phyloP scores from a whole-genome alignment of 2,113 vertebrate species.

The Pomatorhinus ruficollis region DNA sequence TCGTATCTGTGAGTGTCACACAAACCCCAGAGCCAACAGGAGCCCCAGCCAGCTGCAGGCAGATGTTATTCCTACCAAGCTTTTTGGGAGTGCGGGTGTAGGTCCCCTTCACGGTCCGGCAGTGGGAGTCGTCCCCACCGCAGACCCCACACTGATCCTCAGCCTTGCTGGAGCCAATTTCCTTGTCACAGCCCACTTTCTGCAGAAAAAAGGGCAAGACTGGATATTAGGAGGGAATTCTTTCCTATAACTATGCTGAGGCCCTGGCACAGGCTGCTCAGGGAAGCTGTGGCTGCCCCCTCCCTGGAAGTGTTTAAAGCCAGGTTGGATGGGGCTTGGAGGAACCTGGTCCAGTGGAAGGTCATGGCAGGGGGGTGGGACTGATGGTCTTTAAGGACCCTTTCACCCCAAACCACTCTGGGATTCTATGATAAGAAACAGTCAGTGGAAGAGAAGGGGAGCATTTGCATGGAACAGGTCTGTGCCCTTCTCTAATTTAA shows the following conservation, averaged over 20 bases:
- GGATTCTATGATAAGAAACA: background rate
- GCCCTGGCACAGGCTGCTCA: background rate
- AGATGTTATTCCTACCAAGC: constrained; percentile 79
- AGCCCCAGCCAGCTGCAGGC: background rate
- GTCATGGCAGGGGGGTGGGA: background rate
- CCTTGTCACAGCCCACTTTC: constrained; percentile 96
- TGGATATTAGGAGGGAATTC: background rate
- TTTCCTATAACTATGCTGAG: background rate
- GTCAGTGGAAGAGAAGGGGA: background rate
- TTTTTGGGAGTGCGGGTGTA: constrained; percentile 93
- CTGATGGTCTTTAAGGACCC: background rate
- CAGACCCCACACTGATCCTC: constrained; percentile 97
- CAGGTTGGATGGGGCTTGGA: background rate
- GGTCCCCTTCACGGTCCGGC: constrained; percentile 92
- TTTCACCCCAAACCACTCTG: background rate
- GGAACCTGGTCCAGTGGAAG: background rate
- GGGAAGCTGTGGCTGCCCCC: background rate
- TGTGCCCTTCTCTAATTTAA: background rate
- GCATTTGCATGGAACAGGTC: background rate
- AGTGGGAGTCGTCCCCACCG: constrained; percentile 95
- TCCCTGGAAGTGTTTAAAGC: background rate
- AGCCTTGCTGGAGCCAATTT: constrained; percentile 90
- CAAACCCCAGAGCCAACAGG: background rate
- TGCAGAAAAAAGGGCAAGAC: constrained; percentile 41
- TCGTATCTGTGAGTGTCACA: rapidly evolving